phyloP scores from a whole-genome alignment of 2,113 vertebrate genomes.

The Nasalis larvatus region DNA sequence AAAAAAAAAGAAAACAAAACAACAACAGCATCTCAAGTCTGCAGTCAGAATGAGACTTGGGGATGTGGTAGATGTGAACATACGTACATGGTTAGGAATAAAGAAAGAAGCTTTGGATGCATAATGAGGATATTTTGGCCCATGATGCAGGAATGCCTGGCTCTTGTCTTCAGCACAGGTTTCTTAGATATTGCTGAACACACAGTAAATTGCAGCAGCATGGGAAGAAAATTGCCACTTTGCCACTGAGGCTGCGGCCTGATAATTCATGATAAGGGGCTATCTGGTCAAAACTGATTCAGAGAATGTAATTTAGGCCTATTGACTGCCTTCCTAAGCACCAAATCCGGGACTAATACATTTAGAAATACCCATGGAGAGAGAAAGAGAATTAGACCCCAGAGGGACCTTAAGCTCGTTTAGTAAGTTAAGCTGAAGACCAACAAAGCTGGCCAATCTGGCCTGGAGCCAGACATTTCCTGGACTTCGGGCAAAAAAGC shows the following conservation, averaged over 20 bases:
- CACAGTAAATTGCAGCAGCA: background rate
- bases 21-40: background rate
- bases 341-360: background rate
- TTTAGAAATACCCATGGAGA: background rate
- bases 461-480: background rate
- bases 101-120: background rate
- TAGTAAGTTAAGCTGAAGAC: background rate
- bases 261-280: background rate
- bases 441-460: background rate
- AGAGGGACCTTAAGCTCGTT: background rate
- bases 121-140: background rate
- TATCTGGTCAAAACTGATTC: background rate
- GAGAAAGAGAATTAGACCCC: background rate
- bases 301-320: background rate
- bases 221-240: background rate
- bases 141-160: background rate
- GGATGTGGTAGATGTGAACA: background rate
- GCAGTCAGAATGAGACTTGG: background rate
- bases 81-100: background rate
- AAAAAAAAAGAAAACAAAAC: background rate
- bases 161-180: background rate
- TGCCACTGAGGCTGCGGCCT: background rate
- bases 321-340: slow-evolving; percentile 1
- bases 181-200: background rate
- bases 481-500: background rate